Conservation (phyloP, 2,113 vertebrate genomes). For the Embiotoca jacksoni region DNA sequence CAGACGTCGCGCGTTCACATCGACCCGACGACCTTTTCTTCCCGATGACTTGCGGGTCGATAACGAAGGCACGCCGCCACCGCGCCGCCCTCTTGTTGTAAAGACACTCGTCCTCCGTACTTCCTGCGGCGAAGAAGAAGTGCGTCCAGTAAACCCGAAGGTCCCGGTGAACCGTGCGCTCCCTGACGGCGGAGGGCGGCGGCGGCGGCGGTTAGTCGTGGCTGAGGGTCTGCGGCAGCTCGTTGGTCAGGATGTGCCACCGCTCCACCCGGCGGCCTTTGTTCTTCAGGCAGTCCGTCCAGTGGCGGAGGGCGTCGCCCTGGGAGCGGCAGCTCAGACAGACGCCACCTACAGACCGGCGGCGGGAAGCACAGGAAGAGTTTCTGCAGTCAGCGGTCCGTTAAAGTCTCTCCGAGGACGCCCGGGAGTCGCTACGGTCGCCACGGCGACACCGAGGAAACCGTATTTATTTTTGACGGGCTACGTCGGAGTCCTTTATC, state of each 20-base stretch:
- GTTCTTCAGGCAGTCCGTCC: conserved; percentile 88
- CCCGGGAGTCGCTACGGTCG: too few species aligned
- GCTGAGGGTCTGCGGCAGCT: conserved; percentile 84
- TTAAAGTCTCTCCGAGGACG: too few species aligned
- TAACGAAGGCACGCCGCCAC: conserved; percentile 49
- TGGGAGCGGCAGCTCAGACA: conserved; percentile 85
- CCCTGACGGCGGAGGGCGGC: not conserved
- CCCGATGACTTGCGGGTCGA: not conserved
- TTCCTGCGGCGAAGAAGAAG: not conserved
- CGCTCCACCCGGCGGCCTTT: conserved; percentile 84
- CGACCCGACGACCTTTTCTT: not conserved
- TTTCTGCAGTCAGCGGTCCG: not conserved
- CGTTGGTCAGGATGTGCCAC: conserved; percentile 91
- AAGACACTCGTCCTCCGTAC: conserved; percentile 8
- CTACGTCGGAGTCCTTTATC: too few species aligned
- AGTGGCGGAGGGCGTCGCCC: conserved; percentile 88
- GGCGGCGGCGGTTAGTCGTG: conserved; percentile 65
- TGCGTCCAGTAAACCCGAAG: conserved; percentile 1
- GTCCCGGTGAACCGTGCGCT: not conserved
- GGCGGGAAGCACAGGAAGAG: not conserved
- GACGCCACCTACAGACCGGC: conserved; percentile 81
- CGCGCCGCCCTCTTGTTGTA: conserved; percentile 9
- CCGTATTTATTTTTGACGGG: too few species aligned
- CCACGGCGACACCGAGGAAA: too few species aligned
- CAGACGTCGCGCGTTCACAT: not conserved